Evolutionary conservation across 2,113 vertebrate genomes (phyloP).

Genomic region (Cyprinodon tularosa): DNA sequence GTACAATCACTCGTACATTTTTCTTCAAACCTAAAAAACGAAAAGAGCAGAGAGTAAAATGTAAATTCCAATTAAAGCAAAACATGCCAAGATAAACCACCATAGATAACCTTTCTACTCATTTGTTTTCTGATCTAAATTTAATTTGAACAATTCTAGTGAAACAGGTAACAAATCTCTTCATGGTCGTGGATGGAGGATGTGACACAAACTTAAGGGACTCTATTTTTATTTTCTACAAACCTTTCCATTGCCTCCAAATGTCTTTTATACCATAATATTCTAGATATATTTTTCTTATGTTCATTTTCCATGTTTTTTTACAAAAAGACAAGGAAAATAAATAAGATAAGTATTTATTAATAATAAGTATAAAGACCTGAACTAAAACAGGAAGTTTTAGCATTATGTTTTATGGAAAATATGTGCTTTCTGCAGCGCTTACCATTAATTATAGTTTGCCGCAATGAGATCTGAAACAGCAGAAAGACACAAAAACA

Average conservation of each 20-base stretch:
- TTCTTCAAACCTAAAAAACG: background rate
- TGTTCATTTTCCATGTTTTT: too few species aligned
- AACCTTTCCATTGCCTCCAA: too few species aligned
- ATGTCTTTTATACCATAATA: too few species aligned
- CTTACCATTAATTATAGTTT: rapidly evolving
- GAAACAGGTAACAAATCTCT: too few species aligned
- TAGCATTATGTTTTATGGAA: background rate
- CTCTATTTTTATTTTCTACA: too few species aligned
- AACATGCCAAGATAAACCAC: background rate
- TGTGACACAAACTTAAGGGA: too few species aligned
- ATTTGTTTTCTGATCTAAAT: background rate
- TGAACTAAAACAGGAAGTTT: background rate
- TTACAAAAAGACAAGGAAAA: too few species aligned
- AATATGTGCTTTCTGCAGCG: background rate
- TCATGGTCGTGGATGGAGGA: too few species aligned
- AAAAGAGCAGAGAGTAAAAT: background rate
- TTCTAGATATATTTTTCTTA: too few species aligned
- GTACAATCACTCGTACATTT: rapidly evolving
- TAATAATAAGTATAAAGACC: too few species aligned
- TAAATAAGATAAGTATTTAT: too few species aligned
- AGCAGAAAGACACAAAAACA: background rate
- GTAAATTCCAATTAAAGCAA: background rate
- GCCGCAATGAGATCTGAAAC: rapidly evolving
- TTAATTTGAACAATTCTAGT: too few species aligned
- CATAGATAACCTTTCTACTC: background rate